Evolutionary conservation across 2,113 vertebrate genomes (phyloP), one percentile per base, ranked within the genome.

Genomic region (Cottus gobio): DNA sequence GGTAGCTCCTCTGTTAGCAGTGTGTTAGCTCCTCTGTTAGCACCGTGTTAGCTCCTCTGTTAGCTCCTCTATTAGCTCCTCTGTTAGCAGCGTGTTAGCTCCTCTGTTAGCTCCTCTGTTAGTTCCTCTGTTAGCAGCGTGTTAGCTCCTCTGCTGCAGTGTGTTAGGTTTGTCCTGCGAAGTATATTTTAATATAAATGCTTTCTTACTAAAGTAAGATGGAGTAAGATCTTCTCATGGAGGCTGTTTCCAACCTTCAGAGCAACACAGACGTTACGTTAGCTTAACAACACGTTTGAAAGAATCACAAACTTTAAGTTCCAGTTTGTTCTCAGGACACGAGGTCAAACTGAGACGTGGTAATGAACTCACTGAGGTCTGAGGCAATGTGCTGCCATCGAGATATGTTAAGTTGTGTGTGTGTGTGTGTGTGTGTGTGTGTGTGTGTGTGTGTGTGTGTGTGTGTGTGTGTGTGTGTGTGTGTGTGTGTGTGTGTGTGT

Each of bases 321-420:
- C 54, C 54, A 28, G 26, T 50, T 50, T 50, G 6, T 20, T 56
- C 26, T 57, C 26, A 57, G 56, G 56, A 16, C 56, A 28, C 54
- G 4, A 39, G 54, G 54, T 57, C 56, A 57, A 13, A 57, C 56
- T 30, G 56, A 16, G 56, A 18, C 16, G 7, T 34, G 58, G 8
- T 34, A 20, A 61, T 61, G 22, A 61, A 52, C 50, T 52, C 36
- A 20, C 6, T 56, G 5, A 44, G 50, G 66, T 66, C 7, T 57
- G 44, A 79, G 70, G 63, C 70, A 30, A 37, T 2, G 13, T 68
- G 77, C 58, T 65, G 71, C 64, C 60, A 75, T 4, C 66, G 65
- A 24, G 63, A 56, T 72, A 48, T 31, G 79, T 65, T 64, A 60
- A 44, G 34, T 42, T 63, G 62, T 60, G 58, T 48, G 7, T 62